Conservation (phyloP, 2,797 vertebrate genomes). For the Anolis apletophallus region DNA sequence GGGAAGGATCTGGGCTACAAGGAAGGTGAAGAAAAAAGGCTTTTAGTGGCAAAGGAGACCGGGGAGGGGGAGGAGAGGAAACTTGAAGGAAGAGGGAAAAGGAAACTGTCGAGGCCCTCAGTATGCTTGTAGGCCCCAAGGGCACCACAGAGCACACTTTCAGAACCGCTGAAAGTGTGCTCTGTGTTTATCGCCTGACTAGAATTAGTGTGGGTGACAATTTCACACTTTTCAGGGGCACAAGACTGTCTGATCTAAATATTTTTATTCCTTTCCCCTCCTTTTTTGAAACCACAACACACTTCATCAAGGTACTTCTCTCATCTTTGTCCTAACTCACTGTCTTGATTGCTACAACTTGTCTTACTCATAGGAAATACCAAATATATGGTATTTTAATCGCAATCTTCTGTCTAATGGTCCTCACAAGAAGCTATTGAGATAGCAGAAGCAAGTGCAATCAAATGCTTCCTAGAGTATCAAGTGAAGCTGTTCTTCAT, state of each 20-base stretch:
- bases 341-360: background rate
- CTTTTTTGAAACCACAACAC: background rate
- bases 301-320: no score
- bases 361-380: background rate
- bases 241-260: background rate
- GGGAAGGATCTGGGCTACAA: no score
- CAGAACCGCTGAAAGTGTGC: background rate
- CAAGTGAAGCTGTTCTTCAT: background rate
- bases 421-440: background rate
- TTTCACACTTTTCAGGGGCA: background rate
- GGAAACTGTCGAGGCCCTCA: no score
- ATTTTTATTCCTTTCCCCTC: background rate
- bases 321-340: background rate
- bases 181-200: background rate
- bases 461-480: background rate
- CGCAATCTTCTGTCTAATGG: background rate
- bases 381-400: background rate
- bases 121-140: no score
- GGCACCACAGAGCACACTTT: background rate
- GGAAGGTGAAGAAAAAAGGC: no score
- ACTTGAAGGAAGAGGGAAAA: no score
- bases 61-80: no score
- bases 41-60: no score
- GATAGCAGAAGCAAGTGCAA: constrained; percentile 5
- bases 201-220: background rate